Conservation (phyloP, 2,797 vertebrate species). For the Acanthornis magna region DNA sequence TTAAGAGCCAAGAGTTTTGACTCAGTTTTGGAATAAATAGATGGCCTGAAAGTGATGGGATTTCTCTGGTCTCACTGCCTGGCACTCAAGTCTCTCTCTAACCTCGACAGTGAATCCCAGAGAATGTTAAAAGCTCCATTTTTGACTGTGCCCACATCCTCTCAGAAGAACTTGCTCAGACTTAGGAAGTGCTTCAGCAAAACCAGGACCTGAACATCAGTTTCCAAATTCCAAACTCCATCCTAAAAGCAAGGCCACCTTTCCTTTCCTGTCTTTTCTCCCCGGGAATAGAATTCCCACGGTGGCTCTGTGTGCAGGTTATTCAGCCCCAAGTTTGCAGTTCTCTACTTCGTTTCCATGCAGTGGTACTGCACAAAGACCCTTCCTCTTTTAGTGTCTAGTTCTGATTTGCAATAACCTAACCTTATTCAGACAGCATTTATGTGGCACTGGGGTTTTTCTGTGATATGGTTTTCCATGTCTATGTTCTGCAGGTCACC, state of each 20-base stretch:
- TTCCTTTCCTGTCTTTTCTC: not conserved
- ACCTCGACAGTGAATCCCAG: fast-evolving
- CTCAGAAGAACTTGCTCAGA: not conserved
- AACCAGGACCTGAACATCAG: not conserved
- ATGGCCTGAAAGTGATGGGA: not conserved
- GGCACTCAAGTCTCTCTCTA: not conserved
- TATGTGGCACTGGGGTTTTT: conserved; percentile 27
- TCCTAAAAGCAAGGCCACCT: not conserved
- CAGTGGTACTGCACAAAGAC: not conserved
- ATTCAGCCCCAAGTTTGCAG: not conserved
- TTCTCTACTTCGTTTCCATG: not conserved
- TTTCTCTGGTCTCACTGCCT: not conserved
- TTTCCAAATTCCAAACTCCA: not conserved
- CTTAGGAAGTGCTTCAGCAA: not conserved
- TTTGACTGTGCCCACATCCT: not conserved
- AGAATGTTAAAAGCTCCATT: not conserved
- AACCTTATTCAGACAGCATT: not conserved
- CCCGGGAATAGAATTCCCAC: not conserved
- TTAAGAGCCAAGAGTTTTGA: not conserved
- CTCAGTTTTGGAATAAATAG: not conserved
- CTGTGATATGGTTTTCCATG: not conserved
- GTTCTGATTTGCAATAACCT: conserved; percentile 19
- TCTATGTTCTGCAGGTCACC: not conserved
- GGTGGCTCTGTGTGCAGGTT: not conserved
- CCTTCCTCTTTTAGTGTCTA: not conserved